Percentiles rank a stretch among this genome's conserved stretches.
These are phyloP conservation scores for Lasioglossum marginatum DNA, from an alignment of 2,888 invertebrate genomes.

Conservation along the genomic window DNA sequence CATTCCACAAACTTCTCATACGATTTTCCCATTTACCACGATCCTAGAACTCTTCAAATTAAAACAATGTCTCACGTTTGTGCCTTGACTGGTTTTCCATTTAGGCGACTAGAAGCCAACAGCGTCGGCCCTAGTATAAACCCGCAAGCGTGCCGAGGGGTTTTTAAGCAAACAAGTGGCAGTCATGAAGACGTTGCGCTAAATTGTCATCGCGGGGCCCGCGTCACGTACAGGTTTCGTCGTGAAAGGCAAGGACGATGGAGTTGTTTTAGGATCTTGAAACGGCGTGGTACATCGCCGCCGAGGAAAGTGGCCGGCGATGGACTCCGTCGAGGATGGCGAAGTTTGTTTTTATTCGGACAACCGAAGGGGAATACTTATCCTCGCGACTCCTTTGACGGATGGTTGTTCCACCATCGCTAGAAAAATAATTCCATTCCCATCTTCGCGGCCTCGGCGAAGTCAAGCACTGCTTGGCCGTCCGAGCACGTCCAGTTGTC, in stretches of 20 bases:
- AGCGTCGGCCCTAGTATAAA: not conserved
- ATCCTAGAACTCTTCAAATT: not conserved
- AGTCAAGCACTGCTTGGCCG: slow-evolving; percentile 64
- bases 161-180: slow-evolving; percentile 6
- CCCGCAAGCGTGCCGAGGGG: not conserved
- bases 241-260: slow-evolving; percentile 48
- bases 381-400: slow-evolving; percentile 68
- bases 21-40: not conserved
- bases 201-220: slow-evolving; percentile 28
- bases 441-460: slow-evolving; percentile 35
- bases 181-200: slow-evolving; percentile 27
- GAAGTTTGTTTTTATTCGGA: slow-evolving; percentile 77
- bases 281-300: slow-evolving; percentile 60
- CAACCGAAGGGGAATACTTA: slow-evolving; percentile 59
- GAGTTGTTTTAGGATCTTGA: slow-evolving; percentile 77
- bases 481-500: slow-evolving; percentile 70
- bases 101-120: not conserved
- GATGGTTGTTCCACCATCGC: slow-evolving; percentile 55
- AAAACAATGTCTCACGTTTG: not conserved
- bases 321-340: slow-evolving; percentile 44
- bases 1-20: not conserved
- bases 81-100: not conserved
- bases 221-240: slow-evolving; percentile 23
- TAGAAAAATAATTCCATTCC: slow-evolving; percentile 73
- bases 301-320: slow-evolving; percentile 62